These are phyloP conservation scores for Noctua fimbriata DNA, from an alignment of 2,888 invertebrate species.

Conservation along the genomic window DNA sequence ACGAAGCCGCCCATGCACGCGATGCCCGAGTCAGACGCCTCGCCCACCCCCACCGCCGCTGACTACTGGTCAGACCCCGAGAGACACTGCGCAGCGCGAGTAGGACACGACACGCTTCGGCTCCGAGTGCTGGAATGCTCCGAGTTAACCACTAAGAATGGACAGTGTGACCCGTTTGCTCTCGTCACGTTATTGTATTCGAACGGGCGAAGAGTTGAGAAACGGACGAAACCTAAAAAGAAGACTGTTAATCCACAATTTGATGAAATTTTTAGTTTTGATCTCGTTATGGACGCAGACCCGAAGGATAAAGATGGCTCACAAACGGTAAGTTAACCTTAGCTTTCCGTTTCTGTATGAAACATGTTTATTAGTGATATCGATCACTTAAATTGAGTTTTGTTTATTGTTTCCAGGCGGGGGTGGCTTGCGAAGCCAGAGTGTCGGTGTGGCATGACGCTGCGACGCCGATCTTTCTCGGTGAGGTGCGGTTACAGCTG, in stretches of 20 bases:
- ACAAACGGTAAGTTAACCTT: constrained; percentile 87
- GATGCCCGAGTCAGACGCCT: constrained; percentile 84
- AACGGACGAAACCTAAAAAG: constrained; percentile 96
- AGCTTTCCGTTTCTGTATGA: background rate
- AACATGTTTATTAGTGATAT: background rate
- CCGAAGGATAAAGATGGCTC: constrained; percentile 88
- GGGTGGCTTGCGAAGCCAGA: constrained; percentile 94
- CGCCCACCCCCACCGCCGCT: constrained; percentile 86
- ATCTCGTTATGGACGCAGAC: constrained; percentile 91
- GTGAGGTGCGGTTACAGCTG: constrained; percentile 95
- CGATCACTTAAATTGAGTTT: background rate
- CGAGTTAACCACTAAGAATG: constrained; percentile 96
- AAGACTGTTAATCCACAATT: constrained; percentile 97
- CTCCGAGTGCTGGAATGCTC: constrained; percentile 95
- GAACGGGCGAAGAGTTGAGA: constrained; percentile 94
- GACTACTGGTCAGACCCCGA: constrained; percentile 89
- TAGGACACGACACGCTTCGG: constrained; percentile 87
- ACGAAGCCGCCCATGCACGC: constrained; percentile 86
- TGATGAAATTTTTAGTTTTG: constrained; percentile 96
- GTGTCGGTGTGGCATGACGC: constrained; percentile 97
- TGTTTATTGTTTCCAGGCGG: constrained; percentile 78
- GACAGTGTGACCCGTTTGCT: constrained; percentile 97
- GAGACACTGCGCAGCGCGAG: constrained; percentile 86
- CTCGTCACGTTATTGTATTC: constrained; percentile 94
- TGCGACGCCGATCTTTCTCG: constrained; percentile 96